Evolutionary conservation across 2,888 invertebrate species (phyloP), one percentile per base, ranked within the genome.

Genomic region (Athalia rosae): DNA sequence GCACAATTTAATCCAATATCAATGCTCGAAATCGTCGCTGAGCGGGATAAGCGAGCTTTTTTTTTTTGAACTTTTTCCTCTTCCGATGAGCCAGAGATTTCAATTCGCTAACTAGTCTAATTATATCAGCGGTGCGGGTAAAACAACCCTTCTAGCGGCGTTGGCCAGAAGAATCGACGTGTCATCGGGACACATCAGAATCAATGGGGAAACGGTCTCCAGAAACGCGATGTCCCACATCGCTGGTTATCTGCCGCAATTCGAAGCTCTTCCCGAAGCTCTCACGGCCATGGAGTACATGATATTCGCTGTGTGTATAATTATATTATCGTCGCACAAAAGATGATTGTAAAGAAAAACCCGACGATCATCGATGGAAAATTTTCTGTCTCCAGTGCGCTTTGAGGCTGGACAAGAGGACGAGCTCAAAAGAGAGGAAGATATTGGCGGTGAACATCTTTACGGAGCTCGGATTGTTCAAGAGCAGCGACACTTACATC

Each of bases 261-360:
- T 93, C 77, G 94, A 95, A 84, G 90, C 93, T 28, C 93, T 94
- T 82, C 91, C 94, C 82, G 92, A 92, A 4, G 91, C 91, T 0
- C 88, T 95, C 58, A 94, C 92, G 13, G 93, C 94, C n/a, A 89
- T 90, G 82, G 95, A 95, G 86, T 94, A 94, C 86, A 91, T 95
- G 80, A 87, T 91, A 76, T 94, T 95, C 87, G 93, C 93, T 93
- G 95, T 94, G 85, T 83, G 81, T 71, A 50, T 28, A 28, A 15
- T 61, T 8, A 28, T 15, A 63, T 58, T 4, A 58, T 5, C n/a
- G n/a, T 58, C 11, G 0, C 58, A 13, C 58, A 58, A 4, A 11
- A n/a, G 8, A 58, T 9, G n/a, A n/a, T n/a, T n/a, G 58, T n/a
- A 58, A n/a, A 4, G 58, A 1, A 58, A 58, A n/a, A 58, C 13